Evolutionary conservation across 2,797 vertebrate genomes (phyloP).

Genomic region (Alectoris magna): DNA sequence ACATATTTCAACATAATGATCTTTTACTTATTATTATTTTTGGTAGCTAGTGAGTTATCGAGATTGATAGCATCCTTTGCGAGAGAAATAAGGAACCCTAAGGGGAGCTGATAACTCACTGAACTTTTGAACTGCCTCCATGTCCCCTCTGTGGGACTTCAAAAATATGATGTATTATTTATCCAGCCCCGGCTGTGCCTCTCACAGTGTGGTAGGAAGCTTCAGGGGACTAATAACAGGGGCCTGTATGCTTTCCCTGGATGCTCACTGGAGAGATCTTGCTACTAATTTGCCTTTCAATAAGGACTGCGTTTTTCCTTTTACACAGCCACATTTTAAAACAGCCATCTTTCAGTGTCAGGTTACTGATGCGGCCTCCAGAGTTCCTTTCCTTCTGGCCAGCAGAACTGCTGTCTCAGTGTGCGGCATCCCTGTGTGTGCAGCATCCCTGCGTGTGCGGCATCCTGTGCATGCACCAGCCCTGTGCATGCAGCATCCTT

Average conservation of each 20-base stretch:
- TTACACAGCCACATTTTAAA: neutral
- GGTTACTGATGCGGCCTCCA: neutral
- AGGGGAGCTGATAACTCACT: constrained; percentile 54
- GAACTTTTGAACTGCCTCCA: constrained; percentile 67
- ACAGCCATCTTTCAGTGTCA: neutral
- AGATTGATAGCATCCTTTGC: constrained; percentile 66
- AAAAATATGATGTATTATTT: constrained; percentile 68
- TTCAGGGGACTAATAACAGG: neutral
- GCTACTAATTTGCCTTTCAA: constrained; percentile 22
- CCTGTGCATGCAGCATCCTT: accelerated
- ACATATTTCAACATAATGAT: constrained; percentile 69
- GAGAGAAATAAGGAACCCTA: constrained; percentile 56
- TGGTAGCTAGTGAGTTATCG: constrained; percentile 46
- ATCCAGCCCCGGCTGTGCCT: constrained; percentile 39
- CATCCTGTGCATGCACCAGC: accelerated
- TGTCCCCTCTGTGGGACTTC: constrained; percentile 51
- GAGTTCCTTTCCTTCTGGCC: neutral
- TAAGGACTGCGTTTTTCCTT: neutral
- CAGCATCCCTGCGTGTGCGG: neutral
- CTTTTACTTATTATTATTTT: constrained; percentile 70
- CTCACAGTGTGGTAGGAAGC: constrained; percentile 11
- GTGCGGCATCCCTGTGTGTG: neutral
- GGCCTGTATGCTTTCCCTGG: neutral
- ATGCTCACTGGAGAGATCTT: neutral
- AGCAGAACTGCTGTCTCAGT: neutral